Evolutionary conservation across 2,113 vertebrate genomes (phyloP).

Genomic region (Gallinago undulata): DNA sequence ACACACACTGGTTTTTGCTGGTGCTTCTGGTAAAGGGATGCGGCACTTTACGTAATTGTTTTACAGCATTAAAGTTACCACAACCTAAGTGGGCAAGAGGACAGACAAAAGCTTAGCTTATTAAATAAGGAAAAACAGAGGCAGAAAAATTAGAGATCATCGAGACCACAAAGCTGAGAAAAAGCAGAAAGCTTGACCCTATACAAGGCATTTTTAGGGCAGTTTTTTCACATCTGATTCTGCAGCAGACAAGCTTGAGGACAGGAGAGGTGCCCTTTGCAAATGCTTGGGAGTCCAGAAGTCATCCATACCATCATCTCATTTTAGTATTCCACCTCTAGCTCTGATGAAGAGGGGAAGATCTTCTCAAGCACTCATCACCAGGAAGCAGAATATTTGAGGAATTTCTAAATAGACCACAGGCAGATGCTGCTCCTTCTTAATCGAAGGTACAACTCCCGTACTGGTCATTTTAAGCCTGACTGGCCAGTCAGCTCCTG

Average conservation of each 20-base stretch:
- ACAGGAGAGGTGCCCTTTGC: background rate
- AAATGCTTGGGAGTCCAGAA: background rate
- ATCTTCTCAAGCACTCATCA: background rate
- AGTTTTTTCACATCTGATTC: background rate
- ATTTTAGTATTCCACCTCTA: background rate
- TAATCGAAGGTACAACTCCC: background rate
- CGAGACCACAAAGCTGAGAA: background rate
- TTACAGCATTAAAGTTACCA: background rate
- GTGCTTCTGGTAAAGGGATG: background rate
- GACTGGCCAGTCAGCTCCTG: background rate
- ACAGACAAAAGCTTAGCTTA: background rate
- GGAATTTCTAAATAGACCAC: background rate
- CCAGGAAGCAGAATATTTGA: background rate
- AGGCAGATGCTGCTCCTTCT: background rate
- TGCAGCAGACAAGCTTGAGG: background rate
- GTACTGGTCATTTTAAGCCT: background rate
- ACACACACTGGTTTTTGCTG: accelerated
- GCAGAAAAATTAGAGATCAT: background rate
- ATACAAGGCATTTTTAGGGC: background rate
- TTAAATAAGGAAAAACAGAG: background rate
- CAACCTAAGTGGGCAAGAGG: background rate
- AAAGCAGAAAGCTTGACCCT: background rate
- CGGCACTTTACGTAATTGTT: background rate
- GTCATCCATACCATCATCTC: background rate
- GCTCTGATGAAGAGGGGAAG: accelerated